phyloP scores from a whole-genome alignment of 2,888 invertebrate species.

The Dendrolimus houi region DNA sequence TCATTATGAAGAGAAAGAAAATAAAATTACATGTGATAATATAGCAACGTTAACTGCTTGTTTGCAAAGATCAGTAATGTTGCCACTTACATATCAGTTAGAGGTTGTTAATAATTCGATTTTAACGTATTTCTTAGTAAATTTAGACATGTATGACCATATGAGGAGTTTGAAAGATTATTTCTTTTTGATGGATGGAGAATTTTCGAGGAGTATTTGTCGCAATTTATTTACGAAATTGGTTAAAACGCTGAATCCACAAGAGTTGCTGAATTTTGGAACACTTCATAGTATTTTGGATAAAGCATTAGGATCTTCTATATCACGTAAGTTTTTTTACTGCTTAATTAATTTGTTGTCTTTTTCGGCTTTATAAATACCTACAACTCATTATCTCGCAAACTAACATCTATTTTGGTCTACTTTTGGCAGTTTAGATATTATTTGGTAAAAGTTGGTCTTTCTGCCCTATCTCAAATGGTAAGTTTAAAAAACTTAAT shows the following conservation, averaged over 20 bases:
- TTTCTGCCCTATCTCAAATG: too few species aligned
- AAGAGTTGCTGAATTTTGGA: conserved; percentile 81
- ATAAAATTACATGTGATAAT: conserved; percentile 48
- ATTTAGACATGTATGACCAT: conserved; percentile 82
- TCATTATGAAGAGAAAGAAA: conserved; percentile 38
- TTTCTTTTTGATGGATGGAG: conserved; percentile 87
- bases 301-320: conserved; percentile 81
- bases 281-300: conserved; percentile 82
- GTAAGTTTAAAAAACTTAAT: too few species aligned
- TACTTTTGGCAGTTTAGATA: too few species aligned
- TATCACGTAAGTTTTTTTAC: conserved; percentile 67
- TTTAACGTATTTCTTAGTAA: conserved; percentile 80
- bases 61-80: conserved; percentile 79
- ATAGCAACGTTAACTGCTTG: conserved; percentile 75
- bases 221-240: conserved; percentile 81
- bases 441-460: too few species aligned
- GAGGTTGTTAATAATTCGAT: conserved; percentile 84
- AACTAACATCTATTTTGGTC: too few species aligned
- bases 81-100: conserved; percentile 81
- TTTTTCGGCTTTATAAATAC: too few species aligned
- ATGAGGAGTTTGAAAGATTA: conserved; percentile 84
- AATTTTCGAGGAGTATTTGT: conserved; percentile 84
- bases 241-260: conserved; percentile 79
- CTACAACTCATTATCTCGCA: too few species aligned
- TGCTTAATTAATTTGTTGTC: background rate